Evolutionary conservation across 1,140 invertebrate genomes (phyloP), one percentile per base, ranked within the genome.

Genomic region (Cecropterus lyciades): DNA sequence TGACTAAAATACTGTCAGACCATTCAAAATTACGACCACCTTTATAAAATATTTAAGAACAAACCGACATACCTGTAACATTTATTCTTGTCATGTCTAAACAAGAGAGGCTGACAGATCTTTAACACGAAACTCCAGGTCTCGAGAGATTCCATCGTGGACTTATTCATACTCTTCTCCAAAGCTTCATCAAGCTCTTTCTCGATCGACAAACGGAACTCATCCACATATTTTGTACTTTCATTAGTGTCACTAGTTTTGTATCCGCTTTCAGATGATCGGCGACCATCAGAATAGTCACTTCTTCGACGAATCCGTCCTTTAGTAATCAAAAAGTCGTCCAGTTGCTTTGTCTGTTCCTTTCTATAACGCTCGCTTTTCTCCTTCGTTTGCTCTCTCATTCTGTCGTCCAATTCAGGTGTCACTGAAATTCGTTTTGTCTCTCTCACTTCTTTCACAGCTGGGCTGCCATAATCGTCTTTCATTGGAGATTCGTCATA

Each of bases 71-170:
- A 37, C 33, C 33, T 92, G 52, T 86, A 92, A 66, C 89, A 92
- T 68, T 85, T 88, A 43, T 85, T 84, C 53, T 79, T 89, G 20
- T 92, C 89, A 65, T 92, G 89, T 62, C 87, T 79, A 59, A 92
- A 92, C 17, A 92, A 52, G 33, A 92, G 69, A 0, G 89, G 89
- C 63, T 92, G 89, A 67, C 89, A 92, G 7, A 92, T 89, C 60
- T 90, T 90, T 11, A 92, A 46, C 1, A 92, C 82, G 68, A 90
- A 90, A 67, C 79, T 90, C 87, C 89, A 92, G 15, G 82, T 85
- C 33, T 92, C 89, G 11, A 92, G 62, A 0, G 86, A 92, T 17
- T 89, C 81, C 0, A 84, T 72, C 0, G 82, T 90, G 0, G 74
- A 71, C 53, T 80, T 86, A 0, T 83, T 74, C 73, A 92, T 77